Conservation (phyloP, 2,113 vertebrate genomes). For the Phrynosoma blainvillii region DNA sequence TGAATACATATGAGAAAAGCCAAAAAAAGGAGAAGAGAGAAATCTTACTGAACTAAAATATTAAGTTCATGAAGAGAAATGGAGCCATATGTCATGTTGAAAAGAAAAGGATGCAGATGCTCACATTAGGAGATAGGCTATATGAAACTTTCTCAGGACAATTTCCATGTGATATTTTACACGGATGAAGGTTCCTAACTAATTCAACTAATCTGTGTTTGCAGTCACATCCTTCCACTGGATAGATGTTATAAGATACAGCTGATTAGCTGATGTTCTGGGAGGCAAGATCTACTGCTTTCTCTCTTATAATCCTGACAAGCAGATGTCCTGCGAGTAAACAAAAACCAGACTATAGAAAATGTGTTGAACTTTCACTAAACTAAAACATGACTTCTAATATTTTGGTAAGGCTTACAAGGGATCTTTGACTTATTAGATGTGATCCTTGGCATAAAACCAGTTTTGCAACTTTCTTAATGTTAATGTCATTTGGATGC, state of each 20-base stretch:
- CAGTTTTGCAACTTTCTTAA: neutral
- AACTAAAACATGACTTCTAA: neutral
- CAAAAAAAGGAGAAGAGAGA: too few relatives aligned
- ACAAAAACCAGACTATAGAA: neutral
- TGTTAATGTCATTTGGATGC: neutral
- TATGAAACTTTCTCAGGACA: neutral
- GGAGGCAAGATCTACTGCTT: neutral
- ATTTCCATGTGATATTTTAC: neutral
- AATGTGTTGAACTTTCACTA: neutral
- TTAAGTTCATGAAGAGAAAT: slow-evolving; percentile 18
- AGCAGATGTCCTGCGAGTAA: neutral
- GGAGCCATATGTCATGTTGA: neutral
- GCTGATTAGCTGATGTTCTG: neutral
- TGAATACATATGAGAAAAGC: neutral
- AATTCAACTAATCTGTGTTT: neutral
- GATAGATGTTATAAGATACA: neutral
- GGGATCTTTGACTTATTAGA: too few relatives aligned
- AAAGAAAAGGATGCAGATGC: neutral
- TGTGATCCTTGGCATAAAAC: neutral
- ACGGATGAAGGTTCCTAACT: neutral
- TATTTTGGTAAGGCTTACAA: neutral
- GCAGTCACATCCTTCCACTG: neutral
- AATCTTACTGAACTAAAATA: slow-evolving; percentile 5
- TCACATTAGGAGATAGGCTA: neutral
- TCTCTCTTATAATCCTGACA: neutral